phyloP scores from a whole-genome alignment of 2,113 vertebrate genomes.

The Sphyrna mokarran region DNA sequence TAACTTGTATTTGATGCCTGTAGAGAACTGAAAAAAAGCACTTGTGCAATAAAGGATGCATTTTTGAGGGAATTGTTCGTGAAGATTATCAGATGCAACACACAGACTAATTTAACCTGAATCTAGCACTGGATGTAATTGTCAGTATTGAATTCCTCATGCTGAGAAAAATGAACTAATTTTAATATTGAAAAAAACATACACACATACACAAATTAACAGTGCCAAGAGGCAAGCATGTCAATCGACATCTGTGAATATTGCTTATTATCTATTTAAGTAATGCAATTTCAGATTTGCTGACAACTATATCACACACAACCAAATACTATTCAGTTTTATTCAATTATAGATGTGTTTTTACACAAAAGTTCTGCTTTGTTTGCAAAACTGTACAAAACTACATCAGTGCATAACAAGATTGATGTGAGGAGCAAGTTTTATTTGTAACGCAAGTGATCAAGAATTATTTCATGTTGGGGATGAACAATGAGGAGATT shows the following conservation, averaged over 20 bases:
- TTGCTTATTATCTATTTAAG: not conserved
- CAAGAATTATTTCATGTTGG: not conserved
- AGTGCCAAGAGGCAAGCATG: not conserved
- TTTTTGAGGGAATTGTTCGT: not conserved
- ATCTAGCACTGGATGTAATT: not conserved
- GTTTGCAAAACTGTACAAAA: not conserved
- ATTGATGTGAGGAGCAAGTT: not conserved
- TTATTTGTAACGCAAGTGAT: not conserved
- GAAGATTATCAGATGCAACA: not conserved
- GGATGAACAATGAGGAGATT: not conserved
- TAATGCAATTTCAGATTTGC: not conserved
- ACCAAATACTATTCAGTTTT: not conserved
- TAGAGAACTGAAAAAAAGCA: not conserved
- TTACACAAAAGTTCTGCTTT: not conserved
- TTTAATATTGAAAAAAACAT: not conserved
- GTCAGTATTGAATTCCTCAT: not conserved
- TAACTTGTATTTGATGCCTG: not conserved
- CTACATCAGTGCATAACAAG: not conserved
- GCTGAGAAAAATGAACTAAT: not conserved
- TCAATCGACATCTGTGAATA: constrained; percentile 3
- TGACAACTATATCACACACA: not conserved
- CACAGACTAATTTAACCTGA: not conserved
- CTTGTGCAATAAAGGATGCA: not conserved
- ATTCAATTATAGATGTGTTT: not conserved
- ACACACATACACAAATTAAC: not conserved